These are phyloP conservation scores for Chiloscyllium plagiosum DNA, from an alignment of 2,113 vertebrate genomes.

Conservation along the genomic window DNA sequence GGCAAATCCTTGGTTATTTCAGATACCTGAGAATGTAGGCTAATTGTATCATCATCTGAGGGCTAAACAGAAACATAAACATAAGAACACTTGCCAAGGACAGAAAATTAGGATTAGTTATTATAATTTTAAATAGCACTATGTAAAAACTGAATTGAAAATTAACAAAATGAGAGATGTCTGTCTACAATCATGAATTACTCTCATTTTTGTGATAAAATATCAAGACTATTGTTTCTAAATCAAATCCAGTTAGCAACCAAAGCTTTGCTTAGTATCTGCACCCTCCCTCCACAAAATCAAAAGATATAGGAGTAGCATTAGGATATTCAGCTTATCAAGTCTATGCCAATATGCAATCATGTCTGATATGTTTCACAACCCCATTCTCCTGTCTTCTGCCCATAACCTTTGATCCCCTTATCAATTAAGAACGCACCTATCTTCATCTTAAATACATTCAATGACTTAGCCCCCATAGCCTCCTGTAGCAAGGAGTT, in stretches of 20 bases:
- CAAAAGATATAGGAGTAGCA: too few relatives aligned
- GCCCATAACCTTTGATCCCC: too few relatives aligned
- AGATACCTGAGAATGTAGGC: constrained; percentile 94
- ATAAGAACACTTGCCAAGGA: background rate
- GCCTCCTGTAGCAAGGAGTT: too few relatives aligned
- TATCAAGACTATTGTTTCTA: background rate
- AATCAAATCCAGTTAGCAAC: background rate
- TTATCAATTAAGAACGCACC: too few relatives aligned
- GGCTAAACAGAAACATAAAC: constrained; percentile 63
- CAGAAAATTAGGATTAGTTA: background rate
- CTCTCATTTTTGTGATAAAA: background rate
- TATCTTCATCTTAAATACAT: too few relatives aligned
- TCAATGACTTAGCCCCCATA: too few relatives aligned
- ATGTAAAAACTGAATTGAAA: background rate
- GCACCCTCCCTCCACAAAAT: background rate
- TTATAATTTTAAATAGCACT: background rate
- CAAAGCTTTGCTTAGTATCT: background rate
- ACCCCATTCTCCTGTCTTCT: too few relatives aligned
- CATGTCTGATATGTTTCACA: too few relatives aligned
- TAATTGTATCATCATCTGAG: constrained; percentile 94
- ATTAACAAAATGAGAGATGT: background rate
- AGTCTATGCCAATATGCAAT: too few relatives aligned
- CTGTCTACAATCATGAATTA: background rate
- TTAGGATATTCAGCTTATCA: too few relatives aligned
- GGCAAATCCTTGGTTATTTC: constrained; percentile 77